Conservation (phyloP, 2,797 vertebrate species). For the Thunnus albacares region DNA sequence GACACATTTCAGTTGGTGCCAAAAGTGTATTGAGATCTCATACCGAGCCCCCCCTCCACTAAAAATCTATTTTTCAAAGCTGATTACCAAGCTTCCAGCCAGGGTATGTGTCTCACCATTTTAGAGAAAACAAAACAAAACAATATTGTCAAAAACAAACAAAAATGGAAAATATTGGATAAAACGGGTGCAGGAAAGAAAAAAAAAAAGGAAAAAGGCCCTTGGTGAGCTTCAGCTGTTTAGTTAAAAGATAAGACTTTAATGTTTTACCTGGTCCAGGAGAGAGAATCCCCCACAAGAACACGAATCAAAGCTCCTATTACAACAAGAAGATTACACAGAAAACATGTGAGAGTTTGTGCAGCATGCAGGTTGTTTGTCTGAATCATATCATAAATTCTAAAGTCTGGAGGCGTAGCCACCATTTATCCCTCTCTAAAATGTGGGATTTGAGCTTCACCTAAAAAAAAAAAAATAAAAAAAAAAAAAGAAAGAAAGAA, state of each 20-base stretch:
- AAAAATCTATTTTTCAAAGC: not conserved
- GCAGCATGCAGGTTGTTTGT: conserved; percentile 51
- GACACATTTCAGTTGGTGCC: not conserved
- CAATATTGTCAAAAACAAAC: conserved; percentile 39
- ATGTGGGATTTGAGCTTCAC: conserved; percentile 46
- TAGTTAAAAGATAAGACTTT: conserved; percentile 57
- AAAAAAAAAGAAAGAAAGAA: not conserved
- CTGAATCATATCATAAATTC: conserved; percentile 50
- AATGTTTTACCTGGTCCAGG: conserved; percentile 72
- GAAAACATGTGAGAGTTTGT: conserved; percentile 46
- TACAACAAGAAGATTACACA: conserved; percentile 39
- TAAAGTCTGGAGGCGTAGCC: conserved; percentile 51
- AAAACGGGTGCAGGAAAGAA: not conserved
- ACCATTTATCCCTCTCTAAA: conserved; percentile 44
- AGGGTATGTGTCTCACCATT: not conserved
- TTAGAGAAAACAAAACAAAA: conserved; percentile 10
- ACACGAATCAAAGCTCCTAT: conserved; percentile 64
- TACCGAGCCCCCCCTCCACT: not conserved
- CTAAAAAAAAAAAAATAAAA: conserved; percentile 15
- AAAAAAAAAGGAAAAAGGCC: conserved; percentile 18
- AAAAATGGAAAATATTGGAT: conserved; percentile 32
- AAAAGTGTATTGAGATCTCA: not conserved
- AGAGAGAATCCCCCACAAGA: conserved; percentile 62
- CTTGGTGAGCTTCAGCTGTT: conserved; percentile 51
- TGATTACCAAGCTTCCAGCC: conserved; percentile 8